Evolutionary conservation across 2,797 vertebrate genomes (phyloP), one percentile per base, ranked within the genome.

Genomic region (Philypnodon macrostomus): DNA sequence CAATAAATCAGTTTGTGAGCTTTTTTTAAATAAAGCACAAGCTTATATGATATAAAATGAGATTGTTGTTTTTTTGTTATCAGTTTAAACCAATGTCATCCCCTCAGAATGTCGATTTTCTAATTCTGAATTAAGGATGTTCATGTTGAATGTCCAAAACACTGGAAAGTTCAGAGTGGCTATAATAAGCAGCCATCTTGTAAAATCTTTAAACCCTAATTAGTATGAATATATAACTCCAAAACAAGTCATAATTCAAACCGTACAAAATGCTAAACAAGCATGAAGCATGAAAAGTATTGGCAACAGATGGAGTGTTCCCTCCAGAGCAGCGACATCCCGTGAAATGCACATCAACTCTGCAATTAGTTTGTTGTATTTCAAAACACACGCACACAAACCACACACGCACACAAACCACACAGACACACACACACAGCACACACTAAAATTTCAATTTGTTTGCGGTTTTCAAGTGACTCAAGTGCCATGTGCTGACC

Each of bases 221-320:
- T 61, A 53, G 42, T 45, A 42, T 63, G 48, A 53, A 55, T 40
- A 19, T 58, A 51, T 58, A 49, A 71, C 48, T 62, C 34, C 53
- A 51, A 63, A 52, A 61, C 47, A 55, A 63, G 61, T 53, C 44
- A 64, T 65, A 45, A 71, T 23, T 52, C 37, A 57, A 77, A 58
- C 51, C 55, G 65, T 49, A 55, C 64, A 55, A 79, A 69, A 18
- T 38, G 32, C 16, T 37, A 52, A 80, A 83, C 51, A 73, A 60
- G 79, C 79, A 64, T 75, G 65, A 83, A 81, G 72, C 72, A 75
- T 74, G 55, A 81, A 66, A 63, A 49, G 64, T 61, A 52, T 45
- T 74, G 68, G 68, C 73, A 80, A 69, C 84, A 77, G 79, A 90
- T 81, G 80, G 77, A 82, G 73, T 72, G 71, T 79, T 38, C 63